Conservation (phyloP, 2,797 vertebrate species). For the Chaetophractus vellerosus region DNA sequence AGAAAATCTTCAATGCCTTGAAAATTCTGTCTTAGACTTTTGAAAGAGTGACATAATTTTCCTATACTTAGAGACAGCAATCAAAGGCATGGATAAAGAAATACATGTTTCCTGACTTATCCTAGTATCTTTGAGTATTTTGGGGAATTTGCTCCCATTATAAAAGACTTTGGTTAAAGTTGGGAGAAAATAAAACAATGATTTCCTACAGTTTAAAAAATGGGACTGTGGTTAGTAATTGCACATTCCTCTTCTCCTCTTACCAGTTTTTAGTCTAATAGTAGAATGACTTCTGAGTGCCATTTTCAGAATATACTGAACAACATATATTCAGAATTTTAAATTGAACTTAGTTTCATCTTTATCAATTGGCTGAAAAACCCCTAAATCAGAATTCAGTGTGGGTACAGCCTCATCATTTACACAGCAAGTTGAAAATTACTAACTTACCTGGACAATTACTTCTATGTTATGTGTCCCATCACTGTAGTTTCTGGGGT, state of each 20-base stretch:
- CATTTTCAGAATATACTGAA: conserved; percentile 62
- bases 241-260: background rate
- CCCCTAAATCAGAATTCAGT: conserved; percentile 40
- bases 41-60: conserved; percentile 56
- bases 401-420: conserved; percentile 22
- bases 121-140: background rate
- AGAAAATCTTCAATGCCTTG: background rate
- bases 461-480: conserved; percentile 95
- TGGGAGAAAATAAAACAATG: conserved; percentile 51
- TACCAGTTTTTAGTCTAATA: conserved; percentile 11
- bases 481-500: conserved; percentile 92
- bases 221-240: background rate
- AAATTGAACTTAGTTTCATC: conserved; percentile 37
- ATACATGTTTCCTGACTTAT: background rate
- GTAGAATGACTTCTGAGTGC: conserved; percentile 28
- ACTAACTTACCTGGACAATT: conserved; percentile 93
- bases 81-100: background rate
- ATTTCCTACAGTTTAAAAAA: background rate
- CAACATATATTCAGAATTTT: background rate
- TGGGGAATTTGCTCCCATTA: conserved; percentile 10
- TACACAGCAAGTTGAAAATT: conserved; percentile 62
- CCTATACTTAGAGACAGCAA: conserved; percentile 21
- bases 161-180: conserved; percentile 43
- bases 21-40: conserved; percentile 49
- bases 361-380: conserved; percentile 50